These are phyloP conservation scores for Mesitornis unicolor DNA, from an alignment of 2,113 vertebrate genomes.

Conservation along the genomic window DNA sequence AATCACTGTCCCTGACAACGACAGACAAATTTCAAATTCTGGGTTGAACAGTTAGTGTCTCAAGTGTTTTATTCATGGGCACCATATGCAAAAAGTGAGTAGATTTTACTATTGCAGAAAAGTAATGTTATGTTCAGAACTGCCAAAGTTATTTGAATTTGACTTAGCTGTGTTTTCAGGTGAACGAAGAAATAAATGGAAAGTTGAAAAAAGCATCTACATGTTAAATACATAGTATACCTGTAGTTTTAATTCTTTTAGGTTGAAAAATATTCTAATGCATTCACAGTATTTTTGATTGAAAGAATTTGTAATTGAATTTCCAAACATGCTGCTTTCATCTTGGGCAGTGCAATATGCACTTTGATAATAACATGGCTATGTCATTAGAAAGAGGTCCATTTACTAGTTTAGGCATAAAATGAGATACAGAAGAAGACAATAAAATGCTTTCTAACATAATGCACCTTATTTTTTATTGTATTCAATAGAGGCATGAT, in stretches of 20 bases:
- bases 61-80: conserved; percentile 52
- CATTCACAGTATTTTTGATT: conserved; percentile 87
- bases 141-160: conserved; percentile 81
- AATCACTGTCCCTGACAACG: background rate
- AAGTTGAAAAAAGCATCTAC: conserved; percentile 79
- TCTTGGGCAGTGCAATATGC: conserved; percentile 82
- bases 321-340: conserved; percentile 86
- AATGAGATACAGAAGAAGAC: conserved; percentile 89
- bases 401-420: conserved; percentile 86
- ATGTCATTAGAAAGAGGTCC: conserved; percentile 90
- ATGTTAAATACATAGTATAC: conserved; percentile 88
- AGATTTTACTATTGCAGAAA: conserved; percentile 70
- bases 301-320: conserved; percentile 96
- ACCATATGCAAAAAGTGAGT: conserved; percentile 41
- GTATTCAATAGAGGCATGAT: conserved; percentile 85
- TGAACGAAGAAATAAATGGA: conserved; percentile 68
- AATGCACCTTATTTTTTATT: conserved; percentile 76
- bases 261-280: conserved; percentile 88
- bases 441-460: conserved; percentile 88
- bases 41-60: conserved; percentile 13
- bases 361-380: conserved; percentile 93
- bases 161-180: conserved; percentile 72
- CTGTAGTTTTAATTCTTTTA: conserved; percentile 87
- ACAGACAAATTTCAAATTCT: conserved; percentile 30
- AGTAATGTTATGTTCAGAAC: conserved; percentile 82